Evolutionary conservation across 2,113 vertebrate genomes (phyloP), one percentile per base, ranked within the genome.

Genomic region (Engystomops pustulosus): DNA sequence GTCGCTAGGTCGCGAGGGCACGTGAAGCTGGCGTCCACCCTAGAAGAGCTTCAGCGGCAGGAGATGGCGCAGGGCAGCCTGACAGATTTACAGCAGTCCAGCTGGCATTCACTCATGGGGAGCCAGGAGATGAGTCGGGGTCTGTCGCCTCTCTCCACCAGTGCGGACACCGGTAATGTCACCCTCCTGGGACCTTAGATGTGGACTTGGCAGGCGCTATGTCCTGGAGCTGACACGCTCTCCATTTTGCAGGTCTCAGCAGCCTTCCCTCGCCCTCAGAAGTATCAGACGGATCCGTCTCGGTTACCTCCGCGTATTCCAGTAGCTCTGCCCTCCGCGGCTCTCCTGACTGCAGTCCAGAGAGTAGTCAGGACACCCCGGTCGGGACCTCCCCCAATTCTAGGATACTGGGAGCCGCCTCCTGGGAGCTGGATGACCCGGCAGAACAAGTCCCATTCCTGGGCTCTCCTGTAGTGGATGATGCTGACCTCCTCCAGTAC

Each of bases 1-100:
- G 96, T 97, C 30, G 96, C 96, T 3, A 95, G 93, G 0, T 95
- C 95, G 0, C 90, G 96, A 0, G 96, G 96, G 51, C 96, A 97
- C 80, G 95, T 95, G 0, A 92, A 91, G 77, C 93, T 97, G 6
- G 96, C 96, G 55, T 83, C 88, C 1, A 93, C 92, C 51, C 92
- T 97, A 53, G 95, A 97, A 85, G 94, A 95, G 65, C 88, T 96
- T 45, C 95, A 96, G 91, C 89, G 90, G 8, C 94, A 91, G 81
- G 89, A 90, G 84, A 4, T 7, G 30, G 67, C 36, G 15, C 17
- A 27, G 0, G 70, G 25, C 2, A 12, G 4, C 55, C 38, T 7
- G 14, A 71, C 69, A 0, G 32, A 81, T 27, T 0, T 70, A 1
- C 15, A 20, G n/a, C 3, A 44, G 18, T 3, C 2, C 0, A 7